Percentiles rank a stretch among this genome's conserved stretches.
phyloP scores from a whole-genome alignment of 1,140 invertebrate species.

The Drosophila obscura region DNA sequence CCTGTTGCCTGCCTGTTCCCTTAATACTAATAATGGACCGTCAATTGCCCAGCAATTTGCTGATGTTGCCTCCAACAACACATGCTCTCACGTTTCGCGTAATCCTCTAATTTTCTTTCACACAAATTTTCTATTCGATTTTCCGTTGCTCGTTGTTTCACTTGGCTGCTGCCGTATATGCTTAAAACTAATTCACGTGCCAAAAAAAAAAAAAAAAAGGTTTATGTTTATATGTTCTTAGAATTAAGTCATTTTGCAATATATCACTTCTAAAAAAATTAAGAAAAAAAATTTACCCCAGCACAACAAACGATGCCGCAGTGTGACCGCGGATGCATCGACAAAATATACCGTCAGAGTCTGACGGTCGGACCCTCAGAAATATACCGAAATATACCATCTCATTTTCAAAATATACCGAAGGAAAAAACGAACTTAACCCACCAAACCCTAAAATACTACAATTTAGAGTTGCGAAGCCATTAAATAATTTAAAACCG shows the following conservation, averaged over 20 bases:
- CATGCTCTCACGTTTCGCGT: slow-evolving; percentile 14
- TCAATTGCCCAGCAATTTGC: slow-evolving; percentile 21
- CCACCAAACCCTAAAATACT: no score
- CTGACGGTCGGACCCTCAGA: no score
- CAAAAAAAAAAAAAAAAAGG: slow-evolving; percentile 67
- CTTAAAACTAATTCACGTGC: slow-evolving; percentile 71
- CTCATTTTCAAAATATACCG: no score
- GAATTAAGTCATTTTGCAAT: slow-evolving; percentile 58
- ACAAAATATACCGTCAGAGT: not conserved
- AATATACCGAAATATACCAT: no score
- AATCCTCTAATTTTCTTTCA: slow-evolving; percentile 20
- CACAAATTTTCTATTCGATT: slow-evolving; percentile 34
- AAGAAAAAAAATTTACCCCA: slow-evolving; percentile 64
- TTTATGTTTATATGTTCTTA: slow-evolving; percentile 36
- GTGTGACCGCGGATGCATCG: slow-evolving; percentile 5
- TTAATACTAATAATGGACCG: no score
- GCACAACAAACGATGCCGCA: slow-evolving; percentile 21
- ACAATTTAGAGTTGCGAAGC: no score
- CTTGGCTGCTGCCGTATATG: slow-evolving; percentile 51
- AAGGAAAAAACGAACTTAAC: no score
- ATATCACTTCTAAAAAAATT: slow-evolving; percentile 25
- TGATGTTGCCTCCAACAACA: not conserved
- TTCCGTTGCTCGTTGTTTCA: slow-evolving; percentile 79
- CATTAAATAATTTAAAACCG: no score
- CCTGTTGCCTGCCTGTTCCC: not conserved